Conservation (phyloP, 2,797 vertebrate genomes). For the Selene dorsalis region DNA sequence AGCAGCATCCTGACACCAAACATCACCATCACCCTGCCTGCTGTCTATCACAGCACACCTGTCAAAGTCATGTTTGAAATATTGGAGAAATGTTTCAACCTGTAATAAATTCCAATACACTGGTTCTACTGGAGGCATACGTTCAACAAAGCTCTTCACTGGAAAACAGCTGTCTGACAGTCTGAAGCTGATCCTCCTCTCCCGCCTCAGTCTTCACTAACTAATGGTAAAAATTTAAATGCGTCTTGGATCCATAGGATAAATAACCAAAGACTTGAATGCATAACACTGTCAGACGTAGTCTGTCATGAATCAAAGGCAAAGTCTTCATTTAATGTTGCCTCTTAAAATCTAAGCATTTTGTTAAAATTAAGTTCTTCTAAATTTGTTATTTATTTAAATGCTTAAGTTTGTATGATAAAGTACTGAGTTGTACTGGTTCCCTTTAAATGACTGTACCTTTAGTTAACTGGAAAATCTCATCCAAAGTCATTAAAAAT, state of each 20-base stretch:
- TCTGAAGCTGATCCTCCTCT: conserved; percentile 44
- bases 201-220: conserved; percentile 23
- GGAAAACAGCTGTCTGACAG: conserved; percentile 23
- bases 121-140: background rate
- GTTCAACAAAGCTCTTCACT: background rate
- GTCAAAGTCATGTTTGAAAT: background rate
- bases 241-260: background rate
- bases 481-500: too few species aligned
- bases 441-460: too few species aligned
- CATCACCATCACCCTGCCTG: too few species aligned
- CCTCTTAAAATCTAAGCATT: too few species aligned
- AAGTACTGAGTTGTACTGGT: too few species aligned
- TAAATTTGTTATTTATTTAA: too few species aligned
- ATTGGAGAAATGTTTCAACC: background rate
- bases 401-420: too few species aligned
- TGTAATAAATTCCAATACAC: background rate
- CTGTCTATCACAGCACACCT: too few species aligned
- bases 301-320: background rate
- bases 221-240: conserved; percentile 28
- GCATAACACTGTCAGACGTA: background rate
- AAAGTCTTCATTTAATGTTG: too few species aligned
- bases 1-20: too few species aligned
- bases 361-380: too few species aligned
- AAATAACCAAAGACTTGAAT: background rate
- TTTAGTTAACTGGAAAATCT: too few species aligned